Base-by-base conservation (phyloP, 2,888 invertebrate species). In the Lochmaea capreae region DNA sequence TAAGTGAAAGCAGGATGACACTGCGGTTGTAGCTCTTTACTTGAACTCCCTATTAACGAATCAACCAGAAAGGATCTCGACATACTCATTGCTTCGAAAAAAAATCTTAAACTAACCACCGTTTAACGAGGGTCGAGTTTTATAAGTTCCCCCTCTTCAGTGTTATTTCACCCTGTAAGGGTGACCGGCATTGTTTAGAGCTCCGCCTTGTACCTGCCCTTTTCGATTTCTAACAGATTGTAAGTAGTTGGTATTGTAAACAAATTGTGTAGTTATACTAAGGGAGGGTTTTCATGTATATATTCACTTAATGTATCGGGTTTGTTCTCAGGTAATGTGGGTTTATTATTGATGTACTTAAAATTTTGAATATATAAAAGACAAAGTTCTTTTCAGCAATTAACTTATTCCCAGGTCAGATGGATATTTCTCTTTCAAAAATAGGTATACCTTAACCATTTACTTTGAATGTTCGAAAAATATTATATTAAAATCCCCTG, bases 31-130 rank as follows among this genome's bases (percentile, higher is more conserved):
- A 81, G 86, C 18, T 86, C 84, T 80, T 91, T 91, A 59, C 91
- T 89, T 72, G 90, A 91, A 82, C 90, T 91, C 88, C 91, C 92
- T 78, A 95, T 93, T 72, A 95, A 87, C 67, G 95, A 93, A 83
- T 95, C 95, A 83, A 95, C 94, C 72, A 94, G 86, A 84, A 95
- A 95, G 78, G 94, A 95, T 80, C 94, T 91, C 75, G 95, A 95
- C 94, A 95, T 95, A 81, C 88, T 90, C 79, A 82, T 80, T 12
- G 57, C 79, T 63, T 59, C 70, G 73, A 72, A 54, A 54, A 65
- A 33, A 57, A 54, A 58, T 39, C 16, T 12, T 26, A 22, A 42
- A 72, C 67, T 72, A 61, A 62, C 52, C 12, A 62, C 33, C n/a
- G n/a, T 39, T 65, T 26, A 33, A 58, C 46, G n/a, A 65, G 65